A percentile compares a stretch with the other conserved stretches of the same genome.
Evolutionary conservation across 2,113 vertebrate species (phyloP).

Genomic region (Pteruthius melanotis): DNA sequence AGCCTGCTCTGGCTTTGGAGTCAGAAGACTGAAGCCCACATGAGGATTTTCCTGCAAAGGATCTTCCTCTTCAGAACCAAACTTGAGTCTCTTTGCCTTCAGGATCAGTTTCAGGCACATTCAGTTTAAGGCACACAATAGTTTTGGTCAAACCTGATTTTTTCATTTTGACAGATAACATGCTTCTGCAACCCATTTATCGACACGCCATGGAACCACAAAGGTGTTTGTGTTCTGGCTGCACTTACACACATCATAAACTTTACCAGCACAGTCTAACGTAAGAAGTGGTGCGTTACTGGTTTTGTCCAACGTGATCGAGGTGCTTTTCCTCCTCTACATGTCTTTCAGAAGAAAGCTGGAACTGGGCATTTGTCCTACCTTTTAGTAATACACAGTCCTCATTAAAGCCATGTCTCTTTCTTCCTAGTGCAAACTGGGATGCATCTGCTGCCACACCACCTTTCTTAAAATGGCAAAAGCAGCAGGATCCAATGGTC

Average conservation of each 20-base stretch:
- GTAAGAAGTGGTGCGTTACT: not conserved
- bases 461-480: not conserved
- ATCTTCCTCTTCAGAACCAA: not conserved
- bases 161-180: not conserved
- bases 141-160: not conserved
- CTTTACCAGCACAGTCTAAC: not conserved
- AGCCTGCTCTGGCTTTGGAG: not conserved
- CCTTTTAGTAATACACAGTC: not conserved
- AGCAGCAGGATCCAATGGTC: not conserved
- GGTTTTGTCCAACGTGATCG: not conserved
- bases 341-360: not conserved
- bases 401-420: not conserved
- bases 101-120: not conserved
- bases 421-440: not conserved
- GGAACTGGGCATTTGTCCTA: not conserved
- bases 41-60: not conserved
- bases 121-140: not conserved
- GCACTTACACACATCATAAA: not conserved
- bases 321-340: not conserved
- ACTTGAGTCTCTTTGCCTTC: not conserved
- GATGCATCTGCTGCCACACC: not conserved
- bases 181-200: not conserved
- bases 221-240: not conserved
- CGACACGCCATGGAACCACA: rapidly evolving
- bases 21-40: not conserved